phyloP scores from a whole-genome alignment of 2,888 invertebrate species.

The Rosalia funebris region DNA sequence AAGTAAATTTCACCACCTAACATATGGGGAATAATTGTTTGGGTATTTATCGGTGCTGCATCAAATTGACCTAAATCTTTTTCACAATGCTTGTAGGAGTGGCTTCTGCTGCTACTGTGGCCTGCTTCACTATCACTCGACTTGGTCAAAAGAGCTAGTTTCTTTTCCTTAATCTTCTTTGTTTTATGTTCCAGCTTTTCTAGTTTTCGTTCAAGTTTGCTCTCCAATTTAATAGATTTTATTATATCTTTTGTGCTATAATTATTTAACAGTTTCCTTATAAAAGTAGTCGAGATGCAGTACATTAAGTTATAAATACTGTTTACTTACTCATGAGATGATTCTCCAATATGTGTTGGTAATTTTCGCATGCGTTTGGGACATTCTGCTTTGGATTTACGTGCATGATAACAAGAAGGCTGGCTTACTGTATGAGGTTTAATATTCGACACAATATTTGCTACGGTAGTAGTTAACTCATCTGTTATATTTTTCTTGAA shows the following conservation, averaged over 20 bases:
- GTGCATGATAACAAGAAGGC: slow-evolving; percentile 42
- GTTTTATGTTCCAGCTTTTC: slow-evolving; percentile 63
- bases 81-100: slow-evolving; percentile 13
- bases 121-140: slow-evolving; percentile 48
- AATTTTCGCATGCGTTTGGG: slow-evolving; percentile 49
- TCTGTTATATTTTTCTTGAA: slow-evolving; percentile 57
- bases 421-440: slow-evolving; percentile 40
- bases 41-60: slow-evolving; percentile 41
- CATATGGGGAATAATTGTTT: slow-evolving; percentile 49
- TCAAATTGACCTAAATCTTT: slow-evolving; percentile 41
- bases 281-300: no score
- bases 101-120: slow-evolving; percentile 19
- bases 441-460: slow-evolving; percentile 42
- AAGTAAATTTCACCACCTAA: slow-evolving; percentile 59
- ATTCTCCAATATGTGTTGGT: slow-evolving; percentile 39
- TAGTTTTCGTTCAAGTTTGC: slow-evolving; percentile 59
- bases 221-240: slow-evolving; percentile 55
- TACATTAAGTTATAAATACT: no score
- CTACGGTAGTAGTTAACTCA: slow-evolving; percentile 53
- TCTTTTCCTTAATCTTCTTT: slow-evolving; percentile 61
- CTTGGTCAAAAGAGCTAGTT: slow-evolving; percentile 52
- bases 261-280: no score
- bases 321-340: slow-evolving; percentile 47
- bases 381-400: slow-evolving; percentile 51
- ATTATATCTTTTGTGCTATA: slow-evolving; percentile 42